phyloP scores from a whole-genome alignment of 2,797 vertebrate species.

The Choloepus didactylus region DNA sequence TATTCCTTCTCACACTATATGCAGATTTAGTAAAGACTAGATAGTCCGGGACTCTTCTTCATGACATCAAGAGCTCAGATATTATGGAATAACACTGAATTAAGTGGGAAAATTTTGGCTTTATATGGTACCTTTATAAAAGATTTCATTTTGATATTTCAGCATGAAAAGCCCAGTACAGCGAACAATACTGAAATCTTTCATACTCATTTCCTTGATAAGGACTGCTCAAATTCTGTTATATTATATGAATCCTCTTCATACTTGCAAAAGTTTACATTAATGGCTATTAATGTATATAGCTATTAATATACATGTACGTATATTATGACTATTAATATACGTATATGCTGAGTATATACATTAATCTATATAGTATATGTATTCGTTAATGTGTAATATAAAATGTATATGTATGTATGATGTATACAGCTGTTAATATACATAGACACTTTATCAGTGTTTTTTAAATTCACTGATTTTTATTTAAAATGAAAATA shows the following conservation, averaged over 20 bases:
- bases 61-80: not conserved
- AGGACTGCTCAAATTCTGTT: not conserved
- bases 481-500: conserved; percentile 59
- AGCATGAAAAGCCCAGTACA: not conserved
- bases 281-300: not conserved
- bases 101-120: not conserved
- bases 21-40: not conserved
- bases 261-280: not conserved
- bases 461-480: not conserved
- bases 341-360: not conserved
- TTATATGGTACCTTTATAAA: too few relatives aligned
- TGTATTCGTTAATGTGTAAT: not conserved
- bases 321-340: not conserved
- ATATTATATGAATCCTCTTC: not conserved
- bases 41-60: not conserved
- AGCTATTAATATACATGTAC: not conserved
- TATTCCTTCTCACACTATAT: not conserved
- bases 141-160: conserved; percentile 17
- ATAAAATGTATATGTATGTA: too few relatives aligned
- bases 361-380: not conserved
- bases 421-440: not conserved
- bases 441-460: not conserved
- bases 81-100: not conserved
- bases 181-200: not conserved
- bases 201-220: conserved; percentile 8